Conservation (phyloP, 2,113 vertebrate genomes). For the Columbina picui region DNA sequence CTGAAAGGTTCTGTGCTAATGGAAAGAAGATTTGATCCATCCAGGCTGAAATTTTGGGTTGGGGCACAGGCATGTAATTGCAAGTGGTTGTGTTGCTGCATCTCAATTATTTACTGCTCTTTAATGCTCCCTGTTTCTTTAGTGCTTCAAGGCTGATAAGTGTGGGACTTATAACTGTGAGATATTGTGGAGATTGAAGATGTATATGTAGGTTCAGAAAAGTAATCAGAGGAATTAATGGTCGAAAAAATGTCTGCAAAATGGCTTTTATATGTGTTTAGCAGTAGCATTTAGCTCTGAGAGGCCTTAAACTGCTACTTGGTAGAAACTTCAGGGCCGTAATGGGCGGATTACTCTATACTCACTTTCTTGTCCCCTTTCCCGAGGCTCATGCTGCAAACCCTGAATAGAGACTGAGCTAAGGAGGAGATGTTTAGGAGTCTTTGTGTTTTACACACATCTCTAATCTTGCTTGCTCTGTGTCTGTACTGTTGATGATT, state of each 20-base stretch:
- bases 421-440: neutral
- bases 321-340: neutral
- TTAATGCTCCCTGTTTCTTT: neutral
- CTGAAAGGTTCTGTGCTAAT: neutral
- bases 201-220: neutral
- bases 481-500: neutral
- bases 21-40: neutral
- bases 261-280: neutral
- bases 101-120: neutral
- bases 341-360: neutral
- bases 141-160: neutral
- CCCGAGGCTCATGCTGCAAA: neutral
- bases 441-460: neutral
- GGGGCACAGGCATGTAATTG: neutral
- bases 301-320: neutral
- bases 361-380: neutral
- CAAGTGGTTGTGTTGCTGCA: neutral
- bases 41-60: neutral
- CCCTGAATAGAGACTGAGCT: neutral
- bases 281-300: neutral
- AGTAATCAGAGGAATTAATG: neutral
- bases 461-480: neutral
- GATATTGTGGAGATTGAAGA: neutral
- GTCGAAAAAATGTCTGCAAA: neutral
- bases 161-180: neutral